These are phyloP conservation scores for Didymodactylos carnosus DNA, from an alignment of 2,888 invertebrate species.

Conservation along the genomic window DNA sequence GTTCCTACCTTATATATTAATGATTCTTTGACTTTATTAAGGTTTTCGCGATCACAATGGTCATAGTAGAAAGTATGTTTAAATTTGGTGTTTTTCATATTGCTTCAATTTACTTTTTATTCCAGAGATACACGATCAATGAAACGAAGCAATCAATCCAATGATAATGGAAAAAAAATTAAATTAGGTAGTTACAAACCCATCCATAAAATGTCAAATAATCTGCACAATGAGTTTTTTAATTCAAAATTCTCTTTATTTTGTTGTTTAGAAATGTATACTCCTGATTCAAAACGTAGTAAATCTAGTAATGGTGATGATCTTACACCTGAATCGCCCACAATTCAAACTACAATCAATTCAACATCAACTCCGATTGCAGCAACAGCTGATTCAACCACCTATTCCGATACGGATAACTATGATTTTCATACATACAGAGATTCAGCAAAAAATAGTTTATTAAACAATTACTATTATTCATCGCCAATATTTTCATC, in stretches of 20 bases:
- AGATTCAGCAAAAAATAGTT: too few species aligned
- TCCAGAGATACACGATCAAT: background rate
- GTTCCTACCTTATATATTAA: background rate
- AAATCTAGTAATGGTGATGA: background rate
- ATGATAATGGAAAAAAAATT: background rate
- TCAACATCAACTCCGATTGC: too few species aligned
- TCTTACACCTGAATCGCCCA: background rate
- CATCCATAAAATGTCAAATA: background rate
- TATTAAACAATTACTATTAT: too few species aligned
- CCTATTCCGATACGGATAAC: background rate
- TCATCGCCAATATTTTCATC: background rate
- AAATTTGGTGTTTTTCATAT: background rate
- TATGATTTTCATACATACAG: background rate
- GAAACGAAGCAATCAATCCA: background rate
- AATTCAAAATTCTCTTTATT: background rate
- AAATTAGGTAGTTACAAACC: background rate
- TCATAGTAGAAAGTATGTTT: background rate
- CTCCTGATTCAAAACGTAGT: background rate
- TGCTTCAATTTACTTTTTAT: background rate
- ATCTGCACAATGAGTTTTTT: background rate
- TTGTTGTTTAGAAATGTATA: background rate
- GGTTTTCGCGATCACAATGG: background rate
- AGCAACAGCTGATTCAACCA: background rate
- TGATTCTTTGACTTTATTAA: background rate
- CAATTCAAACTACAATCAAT: background rate